phyloP scores from a whole-genome alignment of 2,113 vertebrate genomes.

The Penelope pileata region DNA sequence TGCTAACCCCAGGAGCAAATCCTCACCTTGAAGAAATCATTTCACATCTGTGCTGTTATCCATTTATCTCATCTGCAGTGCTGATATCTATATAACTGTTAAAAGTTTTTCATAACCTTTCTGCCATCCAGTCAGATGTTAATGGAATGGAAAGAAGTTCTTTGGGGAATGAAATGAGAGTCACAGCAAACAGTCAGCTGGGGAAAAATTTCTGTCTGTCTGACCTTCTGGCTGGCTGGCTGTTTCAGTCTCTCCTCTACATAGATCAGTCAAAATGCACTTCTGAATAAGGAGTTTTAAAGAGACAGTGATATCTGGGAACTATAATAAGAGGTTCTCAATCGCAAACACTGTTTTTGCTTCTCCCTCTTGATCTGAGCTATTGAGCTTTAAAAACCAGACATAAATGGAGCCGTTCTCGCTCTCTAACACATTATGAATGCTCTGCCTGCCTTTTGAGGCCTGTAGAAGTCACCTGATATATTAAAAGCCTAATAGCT shows the following conservation, averaged over 20 bases:
- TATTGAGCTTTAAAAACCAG: background rate
- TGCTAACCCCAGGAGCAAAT: background rate
- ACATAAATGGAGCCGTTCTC: background rate
- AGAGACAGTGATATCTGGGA: background rate
- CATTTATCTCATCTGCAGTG: background rate
- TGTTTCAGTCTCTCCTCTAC: background rate
- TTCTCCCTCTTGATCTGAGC: background rate
- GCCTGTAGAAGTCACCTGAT: background rate
- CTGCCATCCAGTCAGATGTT: background rate
- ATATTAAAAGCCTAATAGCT: background rate
- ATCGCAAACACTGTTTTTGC: background rate
- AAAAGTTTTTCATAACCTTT: background rate
- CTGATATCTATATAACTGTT: background rate
- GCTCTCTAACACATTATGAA: background rate
- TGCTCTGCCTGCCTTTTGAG: background rate
- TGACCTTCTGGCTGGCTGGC: background rate
- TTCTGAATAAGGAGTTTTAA: background rate
- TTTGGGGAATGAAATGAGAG: background rate
- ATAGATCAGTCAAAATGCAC: background rate
- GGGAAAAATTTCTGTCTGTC: background rate
- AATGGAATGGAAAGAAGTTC: constrained; percentile 2
- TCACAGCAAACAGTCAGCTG: background rate
- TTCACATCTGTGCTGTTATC: background rate
- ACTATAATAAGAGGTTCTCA: background rate
- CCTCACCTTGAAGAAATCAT: background rate